Conservation (phyloP, 2,888 invertebrate species). For the Electrophaes corylata region DNA sequence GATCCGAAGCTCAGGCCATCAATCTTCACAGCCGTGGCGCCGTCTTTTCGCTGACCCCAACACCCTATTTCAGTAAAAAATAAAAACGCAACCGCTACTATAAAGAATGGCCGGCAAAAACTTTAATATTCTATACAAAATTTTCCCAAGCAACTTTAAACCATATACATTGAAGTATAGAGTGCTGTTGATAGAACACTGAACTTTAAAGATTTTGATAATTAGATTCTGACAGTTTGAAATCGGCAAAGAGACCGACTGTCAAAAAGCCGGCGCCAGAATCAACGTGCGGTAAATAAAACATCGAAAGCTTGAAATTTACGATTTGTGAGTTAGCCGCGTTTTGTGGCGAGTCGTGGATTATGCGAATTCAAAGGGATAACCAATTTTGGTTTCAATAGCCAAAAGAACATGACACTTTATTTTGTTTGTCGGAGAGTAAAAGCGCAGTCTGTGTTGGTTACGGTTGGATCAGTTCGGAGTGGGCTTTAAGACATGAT, state of each 20-base stretch:
- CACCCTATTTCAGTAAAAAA: constrained; percentile 67
- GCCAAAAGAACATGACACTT: constrained; percentile 19
- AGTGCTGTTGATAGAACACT: constrained; percentile 37
- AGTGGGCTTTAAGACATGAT: too few relatives aligned
- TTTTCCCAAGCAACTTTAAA: constrained; percentile 40
- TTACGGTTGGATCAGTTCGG: not conserved
- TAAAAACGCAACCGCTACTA: constrained; percentile 66
- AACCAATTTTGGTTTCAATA: constrained; percentile 25
- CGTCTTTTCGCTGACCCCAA: constrained; percentile 72
- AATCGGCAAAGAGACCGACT: constrained; percentile 78
- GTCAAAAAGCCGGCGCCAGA: constrained; percentile 80
- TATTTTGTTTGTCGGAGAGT: constrained; percentile 14
- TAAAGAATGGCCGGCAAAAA: constrained; percentile 75
- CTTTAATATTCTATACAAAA: constrained; percentile 49
- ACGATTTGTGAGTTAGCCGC: constrained; percentile 55
- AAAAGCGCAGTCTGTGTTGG: not conserved
- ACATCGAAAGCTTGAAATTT: constrained; percentile 61
- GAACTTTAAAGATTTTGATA: constrained; percentile 58
- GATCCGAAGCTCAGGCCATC: constrained; percentile 65
- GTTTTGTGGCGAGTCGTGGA: constrained; percentile 45
- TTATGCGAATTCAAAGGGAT: constrained; percentile 31
- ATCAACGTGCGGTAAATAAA: constrained; percentile 72
- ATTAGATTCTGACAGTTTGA: constrained; percentile 82
- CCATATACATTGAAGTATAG: constrained; percentile 42
- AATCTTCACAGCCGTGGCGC: constrained; percentile 72